phyloP scores from a whole-genome alignment of 2,888 invertebrate genomes.

The Sepiola atlantica region DNA sequence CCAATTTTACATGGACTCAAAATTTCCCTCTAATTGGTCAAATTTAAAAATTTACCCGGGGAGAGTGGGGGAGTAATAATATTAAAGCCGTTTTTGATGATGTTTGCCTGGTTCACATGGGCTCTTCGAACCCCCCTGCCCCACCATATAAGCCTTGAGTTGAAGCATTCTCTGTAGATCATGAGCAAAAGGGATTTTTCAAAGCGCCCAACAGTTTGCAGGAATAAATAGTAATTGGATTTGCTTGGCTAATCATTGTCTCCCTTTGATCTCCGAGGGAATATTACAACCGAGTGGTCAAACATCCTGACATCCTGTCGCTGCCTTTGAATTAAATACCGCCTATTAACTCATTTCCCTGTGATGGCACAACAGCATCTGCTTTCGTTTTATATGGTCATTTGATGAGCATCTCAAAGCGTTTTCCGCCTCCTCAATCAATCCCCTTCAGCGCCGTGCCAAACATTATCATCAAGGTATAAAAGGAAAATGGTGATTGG shows the following conservation, averaged over 20 bases:
- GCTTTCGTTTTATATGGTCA: neutral
- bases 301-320: neutral
- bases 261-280: neutral
- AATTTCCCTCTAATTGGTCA: too few species aligned
- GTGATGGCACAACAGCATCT: neutral
- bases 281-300: neutral
- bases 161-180: neutral
- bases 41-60: too few species aligned
- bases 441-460: neutral
- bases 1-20: too few species aligned
- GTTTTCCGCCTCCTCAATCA: neutral
- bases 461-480: neutral
- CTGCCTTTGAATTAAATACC: neutral
- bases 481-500: neutral
- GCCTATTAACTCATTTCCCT: neutral
- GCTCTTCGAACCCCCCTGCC: too few species aligned
- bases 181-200: neutral
- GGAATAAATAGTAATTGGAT: neutral
- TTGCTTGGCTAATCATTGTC: neutral
- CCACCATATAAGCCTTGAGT: neutral
- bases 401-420: neutral
- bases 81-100: too few species aligned
- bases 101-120: too few species aligned
- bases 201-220: neutral
- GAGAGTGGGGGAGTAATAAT: too few species aligned